phyloP scores from a whole-genome alignment of 2,113 vertebrate species.

The Phylloscopus trochilus region DNA sequence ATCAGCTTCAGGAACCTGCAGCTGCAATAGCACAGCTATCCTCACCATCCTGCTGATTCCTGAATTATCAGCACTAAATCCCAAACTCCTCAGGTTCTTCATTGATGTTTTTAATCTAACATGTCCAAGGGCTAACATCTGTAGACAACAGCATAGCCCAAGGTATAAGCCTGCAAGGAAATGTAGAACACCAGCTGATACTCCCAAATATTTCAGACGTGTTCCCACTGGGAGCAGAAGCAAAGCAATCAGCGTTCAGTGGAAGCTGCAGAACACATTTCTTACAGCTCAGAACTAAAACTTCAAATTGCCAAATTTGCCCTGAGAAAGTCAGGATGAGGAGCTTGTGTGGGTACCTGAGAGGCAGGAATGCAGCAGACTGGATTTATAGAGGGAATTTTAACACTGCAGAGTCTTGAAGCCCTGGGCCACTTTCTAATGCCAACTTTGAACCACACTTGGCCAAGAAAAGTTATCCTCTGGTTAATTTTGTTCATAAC shows the following conservation, averaged over 20 bases:
- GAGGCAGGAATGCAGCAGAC: neutral
- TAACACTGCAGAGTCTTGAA: neutral
- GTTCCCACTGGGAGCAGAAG: neutral
- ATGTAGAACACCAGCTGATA: neutral
- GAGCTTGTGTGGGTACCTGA: accelerated
- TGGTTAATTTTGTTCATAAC: neutral
- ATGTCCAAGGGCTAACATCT: constrained; percentile 17
- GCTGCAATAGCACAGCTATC: neutral
- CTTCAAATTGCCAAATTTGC: neutral
- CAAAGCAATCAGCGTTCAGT: neutral
- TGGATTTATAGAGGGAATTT: neutral
- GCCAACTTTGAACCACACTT: neutral
- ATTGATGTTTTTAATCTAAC: neutral
- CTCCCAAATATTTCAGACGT: neutral
- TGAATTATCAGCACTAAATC: neutral
- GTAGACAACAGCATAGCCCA: constrained; percentile 4
- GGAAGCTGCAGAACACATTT: neutral
- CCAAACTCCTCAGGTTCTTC: neutral
- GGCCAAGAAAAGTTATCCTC: neutral
- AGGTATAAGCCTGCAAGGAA: neutral
- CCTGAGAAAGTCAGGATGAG: neutral
- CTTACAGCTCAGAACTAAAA: neutral
- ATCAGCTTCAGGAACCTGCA: neutral
- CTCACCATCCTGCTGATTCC: neutral
- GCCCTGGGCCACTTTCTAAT: neutral